Evolutionary conservation across 2,888 invertebrate genomes (phyloP), one percentile per base, ranked within the genome.

Genomic region (Rotaria macrura): DNA sequence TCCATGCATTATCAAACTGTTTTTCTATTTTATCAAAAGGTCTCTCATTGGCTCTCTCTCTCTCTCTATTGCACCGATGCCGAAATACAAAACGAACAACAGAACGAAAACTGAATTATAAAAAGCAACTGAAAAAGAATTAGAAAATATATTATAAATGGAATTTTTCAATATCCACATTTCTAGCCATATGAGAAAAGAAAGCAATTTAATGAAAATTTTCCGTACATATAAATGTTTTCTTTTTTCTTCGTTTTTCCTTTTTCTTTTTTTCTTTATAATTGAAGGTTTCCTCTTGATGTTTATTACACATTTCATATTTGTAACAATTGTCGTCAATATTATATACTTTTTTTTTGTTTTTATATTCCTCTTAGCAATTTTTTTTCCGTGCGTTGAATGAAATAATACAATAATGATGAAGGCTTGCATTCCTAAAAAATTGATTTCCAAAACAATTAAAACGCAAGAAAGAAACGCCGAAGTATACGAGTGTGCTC

Each of bases 231-330:
- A 20, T 65, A 65, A 65, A 65, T 65, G 20, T 65, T 17, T 65
- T 34, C 65, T 34, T 65, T 65, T 65, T 34, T 54, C 12, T 20
- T 52, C 57, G 9, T 12, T 57, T 52, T 23, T 52, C 23, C 23
- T 65, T 17, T 34, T 34, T 34, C 23, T 65, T 65, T 34, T 17
- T 29, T 65, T 65, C 34, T 54, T 54, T 54, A 54, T 65, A 65
- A 65, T 65, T 65, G 34, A 65, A 65, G 65, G 34, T 65, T 65
- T 65, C 65, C 65, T 65, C 65, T 65, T 65, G 65, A 65, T 65
- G 65, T 65, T 65, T 65, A 65, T 65, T 65, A 65, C 65, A 65
- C 34, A 65, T 65, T 65, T 65, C 34, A 65, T 65, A 65, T 65
- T 65, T 65, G 34, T 65, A 29, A 65, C 65, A 1, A 25, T 54